Base-by-base conservation (phyloP, 2,797 vertebrate species). In the Sebastolobus altivelis region DNA sequence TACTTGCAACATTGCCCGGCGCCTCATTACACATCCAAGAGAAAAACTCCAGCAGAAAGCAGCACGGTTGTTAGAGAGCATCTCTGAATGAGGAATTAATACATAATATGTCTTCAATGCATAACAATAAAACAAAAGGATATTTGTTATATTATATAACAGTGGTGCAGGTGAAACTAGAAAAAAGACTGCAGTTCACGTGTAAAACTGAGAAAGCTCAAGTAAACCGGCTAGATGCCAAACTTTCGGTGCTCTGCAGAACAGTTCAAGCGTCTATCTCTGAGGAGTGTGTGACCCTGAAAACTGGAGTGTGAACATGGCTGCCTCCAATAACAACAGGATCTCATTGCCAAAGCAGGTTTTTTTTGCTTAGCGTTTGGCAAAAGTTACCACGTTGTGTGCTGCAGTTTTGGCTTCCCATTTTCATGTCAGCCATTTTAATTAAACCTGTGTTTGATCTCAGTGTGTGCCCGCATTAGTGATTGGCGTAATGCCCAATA, bases 401-500 rank as follows among this genome's bases (percentile, higher is more conserved):
- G 31, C 75, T 25, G 9, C 69, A 78, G 72, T 75, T 89, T 72
- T 80, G 77, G 74, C 85, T 80, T 38, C 37, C 56, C 20, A 20
- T 80, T 82, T 86, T 72, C 16, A 65, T 75, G 86, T 87, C 82
- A 88, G 89, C 75, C 66, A 84, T 91, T 93, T 94, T 92, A 88
- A 94, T 94, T 92, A 84, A 88, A 88, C 78, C 61, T 67, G 83
- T 60, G 72, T 88, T 84, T 90, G 90, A 90, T 89, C 82, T 68
- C 83, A 69, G 80, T 72, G 70, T 86, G 84, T 83, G 85, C 49
- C 80, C 2, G 69, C 75, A 76, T 90, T 88, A 86, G 77, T 65
- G 80, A 81, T 56, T 92, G 92, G 89, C 87, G 80, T 37, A 27
- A 22, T 40, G 87, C 90, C 91, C 66, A 55, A 75, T 68, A 76